A percentile compares a stretch with the other conserved stretches of the same genome.
Evolutionary conservation across 2,888 invertebrate genomes (phyloP).

Genomic region (Steinernema hermaphroditum): DNA sequence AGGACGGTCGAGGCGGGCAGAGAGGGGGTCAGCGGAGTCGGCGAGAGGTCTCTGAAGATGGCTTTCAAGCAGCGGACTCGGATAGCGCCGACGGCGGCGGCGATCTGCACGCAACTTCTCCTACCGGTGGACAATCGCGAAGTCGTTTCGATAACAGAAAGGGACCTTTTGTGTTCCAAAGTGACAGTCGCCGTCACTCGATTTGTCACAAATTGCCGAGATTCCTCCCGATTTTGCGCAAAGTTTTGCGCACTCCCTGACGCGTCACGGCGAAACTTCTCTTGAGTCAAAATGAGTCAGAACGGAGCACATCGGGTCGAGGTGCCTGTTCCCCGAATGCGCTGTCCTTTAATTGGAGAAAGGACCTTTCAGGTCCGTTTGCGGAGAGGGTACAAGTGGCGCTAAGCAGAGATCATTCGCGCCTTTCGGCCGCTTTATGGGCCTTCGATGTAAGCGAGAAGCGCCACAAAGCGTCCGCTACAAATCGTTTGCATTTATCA

Average conservation of each 20-base stretch:
- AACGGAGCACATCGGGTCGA: too few species aligned
- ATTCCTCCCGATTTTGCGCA: too few species aligned
- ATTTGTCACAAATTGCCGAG: too few species aligned
- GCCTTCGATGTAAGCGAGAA: not conserved
- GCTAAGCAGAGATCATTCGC: not conserved
- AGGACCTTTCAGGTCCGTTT: too few species aligned
- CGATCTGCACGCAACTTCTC: conserved; percentile 14
- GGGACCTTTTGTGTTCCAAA: not conserved
- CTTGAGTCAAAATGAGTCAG: too few species aligned
- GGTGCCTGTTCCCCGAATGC: too few species aligned
- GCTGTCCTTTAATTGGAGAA: too few species aligned
- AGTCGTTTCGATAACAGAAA: not conserved
- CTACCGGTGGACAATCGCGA: too few species aligned
- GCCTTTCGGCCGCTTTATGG: not conserved
- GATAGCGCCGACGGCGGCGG: not conserved
- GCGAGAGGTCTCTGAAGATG: not conserved
- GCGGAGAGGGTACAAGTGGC: too few species aligned
- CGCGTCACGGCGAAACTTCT: too few species aligned
- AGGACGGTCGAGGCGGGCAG: not conserved
- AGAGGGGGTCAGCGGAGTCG: conserved; percentile 1
- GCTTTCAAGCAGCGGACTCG: not conserved
- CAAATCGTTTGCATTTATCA: conserved; percentile 28
- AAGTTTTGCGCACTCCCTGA: too few species aligned
- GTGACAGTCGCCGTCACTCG: too few species aligned
- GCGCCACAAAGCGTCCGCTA: conserved; percentile 1